Percentiles rank a stretch among this genome's conserved stretches.
Conservation (phyloP, 2,888 invertebrate genomes). For the Amblyjoppa proteus region DNA sequence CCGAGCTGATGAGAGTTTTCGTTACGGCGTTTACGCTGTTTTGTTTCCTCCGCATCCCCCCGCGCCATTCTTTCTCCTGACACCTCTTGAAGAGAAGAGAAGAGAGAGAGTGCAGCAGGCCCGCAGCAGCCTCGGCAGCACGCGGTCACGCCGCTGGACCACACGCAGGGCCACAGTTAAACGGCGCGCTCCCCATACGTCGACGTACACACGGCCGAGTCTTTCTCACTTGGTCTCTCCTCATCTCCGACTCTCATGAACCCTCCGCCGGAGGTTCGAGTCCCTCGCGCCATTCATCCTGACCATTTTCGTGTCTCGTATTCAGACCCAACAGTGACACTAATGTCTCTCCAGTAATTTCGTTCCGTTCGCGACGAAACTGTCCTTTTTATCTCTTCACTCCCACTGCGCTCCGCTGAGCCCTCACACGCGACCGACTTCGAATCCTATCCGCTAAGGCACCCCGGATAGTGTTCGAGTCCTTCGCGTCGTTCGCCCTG, state of each 20-base stretch:
- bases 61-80: slow-evolving; percentile 59
- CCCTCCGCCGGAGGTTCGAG: slow-evolving; percentile 65
- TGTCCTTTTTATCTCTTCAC: background rate
- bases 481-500: slow-evolving; percentile 79
- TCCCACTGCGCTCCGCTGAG: slow-evolving; percentile 24
- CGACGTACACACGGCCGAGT: background rate
- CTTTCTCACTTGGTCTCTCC: slow-evolving; percentile 59
- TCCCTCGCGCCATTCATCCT: slow-evolving; percentile 79
- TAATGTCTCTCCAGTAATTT: slow-evolving; percentile 75
- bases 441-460: slow-evolving; percentile 10
- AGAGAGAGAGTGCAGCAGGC: slow-evolving; percentile 62
- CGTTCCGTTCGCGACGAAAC: slow-evolving; percentile 20
- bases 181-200: slow-evolving; percentile 18
- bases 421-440: slow-evolving; percentile 1
- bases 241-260: slow-evolving; percentile 71
- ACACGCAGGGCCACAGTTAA: slow-evolving; percentile 68
- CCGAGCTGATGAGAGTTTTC: slow-evolving; percentile 51
- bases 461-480: slow-evolving; percentile 25
- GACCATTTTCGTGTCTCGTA: slow-evolving; percentile 73
- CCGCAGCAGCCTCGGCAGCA: slow-evolving; percentile 40
- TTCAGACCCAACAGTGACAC: slow-evolving; percentile 78
- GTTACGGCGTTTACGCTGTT: slow-evolving; percentile 35
- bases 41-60: slow-evolving; percentile 24
- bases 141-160: slow-evolving; percentile 67
- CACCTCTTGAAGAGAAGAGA: slow-evolving; percentile 60